Base-by-base conservation (phyloP, 2,113 vertebrate species). In the Anser cygnoides region DNA sequence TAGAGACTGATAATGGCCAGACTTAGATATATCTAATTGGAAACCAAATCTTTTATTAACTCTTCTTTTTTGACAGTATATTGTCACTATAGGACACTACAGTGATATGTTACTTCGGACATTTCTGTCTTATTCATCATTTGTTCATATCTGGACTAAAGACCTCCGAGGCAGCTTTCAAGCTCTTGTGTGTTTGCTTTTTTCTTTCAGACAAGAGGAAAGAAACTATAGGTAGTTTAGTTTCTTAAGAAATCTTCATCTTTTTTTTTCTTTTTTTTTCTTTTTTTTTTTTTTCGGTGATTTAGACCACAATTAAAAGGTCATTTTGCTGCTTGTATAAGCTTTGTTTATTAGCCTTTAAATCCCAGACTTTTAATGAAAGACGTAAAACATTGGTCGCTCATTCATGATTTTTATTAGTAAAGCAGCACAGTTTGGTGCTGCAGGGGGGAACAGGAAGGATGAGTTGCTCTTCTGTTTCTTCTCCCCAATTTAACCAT, bases 1-100 rank as follows among this genome's bases (percentile, higher is more conserved):
- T 96, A 97, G 95, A 97, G 92, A 95, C 91, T 92, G 96, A 93
- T 96, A 95, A 96, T 87, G 54, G 31, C 46, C 75, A 87, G 83
- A 87, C 82, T 95, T 92, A 93, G 91, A 91, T 96, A 75, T 50
- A 80, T 96, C 88, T 96, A 92, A 95, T 85, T 94, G 50, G 83
- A 93, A 97, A 75, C 68, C 57, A 82, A 89, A 90, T 88, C 78
- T 97, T 97, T 89, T 89, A 90, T 85, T 93, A 95, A 84, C 39
- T 86, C 61, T 84, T 91, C 90, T 87, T 75, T 90, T 52, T 44
- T 95, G 70, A 61, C 50, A 57, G 43, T 88, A n/a, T 76, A 46
- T 67, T 92, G 76, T 23, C 31, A 67, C n/a, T 66, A 21, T 28
- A 86, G 33, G 74, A 52, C 55, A 73, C 12, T 96, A 20, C 6